Percentiles rank a stretch among this genome's conserved stretches.
Evolutionary conservation across 2,113 vertebrate genomes (phyloP).

Genomic region (Engystomops pustulosus): DNA sequence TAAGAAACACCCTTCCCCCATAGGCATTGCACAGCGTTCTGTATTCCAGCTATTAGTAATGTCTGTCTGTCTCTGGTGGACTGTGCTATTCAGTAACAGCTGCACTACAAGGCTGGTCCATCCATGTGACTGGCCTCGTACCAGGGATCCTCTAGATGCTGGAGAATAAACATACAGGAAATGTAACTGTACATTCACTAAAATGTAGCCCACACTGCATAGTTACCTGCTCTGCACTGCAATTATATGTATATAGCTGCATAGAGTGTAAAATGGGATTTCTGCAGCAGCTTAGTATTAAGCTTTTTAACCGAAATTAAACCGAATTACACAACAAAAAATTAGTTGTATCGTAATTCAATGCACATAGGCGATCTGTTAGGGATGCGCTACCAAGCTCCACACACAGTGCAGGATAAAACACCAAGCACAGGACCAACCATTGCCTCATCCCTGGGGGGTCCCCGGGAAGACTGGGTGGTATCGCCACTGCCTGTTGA

Average conservation of each 20-base stretch:
- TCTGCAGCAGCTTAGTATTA: too few species aligned
- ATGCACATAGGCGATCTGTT: background rate
- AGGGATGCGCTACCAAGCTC: background rate
- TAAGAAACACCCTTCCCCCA: background rate
- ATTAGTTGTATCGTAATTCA: background rate
- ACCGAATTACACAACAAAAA: background rate
- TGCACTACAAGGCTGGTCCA: background rate
- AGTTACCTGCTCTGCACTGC: background rate
- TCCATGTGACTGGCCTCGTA: background rate
- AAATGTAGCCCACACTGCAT: too few species aligned
- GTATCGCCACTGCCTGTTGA: conserved; percentile 72
- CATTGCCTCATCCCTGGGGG: conserved; percentile 45
- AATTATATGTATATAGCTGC: background rate
- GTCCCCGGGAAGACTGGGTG: conserved; percentile 40
- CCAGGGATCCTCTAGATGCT: background rate
- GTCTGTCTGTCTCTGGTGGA: background rate
- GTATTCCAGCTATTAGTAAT: background rate
- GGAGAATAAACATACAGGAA: too few species aligned
- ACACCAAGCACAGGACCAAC: conserved; percentile 34
- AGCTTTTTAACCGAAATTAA: too few species aligned
- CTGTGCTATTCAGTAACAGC: background rate
- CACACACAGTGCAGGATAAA: background rate
- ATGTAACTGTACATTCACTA: too few species aligned
- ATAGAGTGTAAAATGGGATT: too few species aligned
- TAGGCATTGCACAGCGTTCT: background rate